Base-by-base conservation (phyloP, 2,113 vertebrate species). In the Nothocercus nigrocapillus region DNA sequence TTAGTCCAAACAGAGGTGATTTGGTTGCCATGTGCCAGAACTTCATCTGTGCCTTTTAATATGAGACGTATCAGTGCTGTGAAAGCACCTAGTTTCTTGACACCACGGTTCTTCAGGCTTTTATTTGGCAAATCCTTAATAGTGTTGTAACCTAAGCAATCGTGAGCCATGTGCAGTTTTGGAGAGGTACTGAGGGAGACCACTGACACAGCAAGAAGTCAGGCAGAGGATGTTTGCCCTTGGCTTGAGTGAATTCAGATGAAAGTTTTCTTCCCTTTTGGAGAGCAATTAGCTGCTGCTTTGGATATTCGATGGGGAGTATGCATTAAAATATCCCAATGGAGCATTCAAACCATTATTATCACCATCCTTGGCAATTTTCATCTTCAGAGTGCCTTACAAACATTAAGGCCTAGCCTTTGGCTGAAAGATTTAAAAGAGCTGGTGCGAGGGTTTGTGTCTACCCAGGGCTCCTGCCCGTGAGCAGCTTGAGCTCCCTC, bases 371-470 rank as follows among this genome's bases (percentile, higher is more conserved):
- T 56, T 70, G 36, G 9, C 20, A 74, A n/a, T 38, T 54, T 59
- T 69, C 14, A 28, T 47, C 24, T 51, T 80, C 61, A 49, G 72
- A 45, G 10, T 73, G 32, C 12, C 83, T 79, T 70, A 47, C 34
- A 80, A 40, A 54, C 9, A n/a, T 47, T 54, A 38, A 72, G 4
- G 38, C 58, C 44, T 63, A 54, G 20, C 22, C 77, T 77, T 62
- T 63, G 36, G 22, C 15, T 20, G 34, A 72, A 82, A 14, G 6
- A 34, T 59, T 59, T 78, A 42, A 42, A 63, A 51, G 54, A 74
- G 0, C 1, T 49, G 40, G 19, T 32, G 17, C 25, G 62, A 77
- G 17, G 9, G 3, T 0, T 15, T 66, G 19, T 63, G 32, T 70
- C 16, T 27, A 58, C 14, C 4, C 25, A 11, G 28, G 7, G 12